phyloP scores from a whole-genome alignment of 2,797 vertebrate species.

The Chaunax sp. region DNA sequence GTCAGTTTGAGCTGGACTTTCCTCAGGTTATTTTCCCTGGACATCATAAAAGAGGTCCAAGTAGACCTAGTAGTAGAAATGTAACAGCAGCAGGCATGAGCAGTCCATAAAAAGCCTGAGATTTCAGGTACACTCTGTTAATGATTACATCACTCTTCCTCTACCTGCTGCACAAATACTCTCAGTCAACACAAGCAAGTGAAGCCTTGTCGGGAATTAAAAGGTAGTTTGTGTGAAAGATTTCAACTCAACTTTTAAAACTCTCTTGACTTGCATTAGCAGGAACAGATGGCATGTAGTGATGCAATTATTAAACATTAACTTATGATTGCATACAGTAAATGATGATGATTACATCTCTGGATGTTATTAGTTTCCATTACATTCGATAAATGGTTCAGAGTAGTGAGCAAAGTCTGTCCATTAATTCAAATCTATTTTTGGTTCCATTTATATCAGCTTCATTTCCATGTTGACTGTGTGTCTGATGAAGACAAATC shows the following conservation, averaged over 20 bases:
- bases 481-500: constrained; percentile 30
- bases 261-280: constrained; percentile 45
- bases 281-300: constrained; percentile 66
- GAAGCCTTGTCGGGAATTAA: constrained; percentile 29
- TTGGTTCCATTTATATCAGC: constrained; percentile 28
- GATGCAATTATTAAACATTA: constrained; percentile 64
- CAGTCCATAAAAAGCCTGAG: constrained; percentile 21
- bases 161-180: constrained; percentile 29
- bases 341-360: constrained; percentile 53
- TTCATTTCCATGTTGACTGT: constrained; percentile 25
- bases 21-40: constrained; percentile 34
- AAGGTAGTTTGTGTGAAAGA: constrained; percentile 29
- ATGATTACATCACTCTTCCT: constrained; percentile 43
- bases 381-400: constrained; percentile 52
- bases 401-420: constrained; percentile 41
- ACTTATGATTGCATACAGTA: constrained; percentile 30
- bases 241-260: constrained; percentile 25
- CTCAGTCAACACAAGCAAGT: constrained; percentile 19
- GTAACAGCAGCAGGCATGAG: background rate
- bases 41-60: constrained; percentile 24
- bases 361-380: constrained; percentile 61
- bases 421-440: constrained; percentile 55
- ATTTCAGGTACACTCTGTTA: constrained; percentile 14
- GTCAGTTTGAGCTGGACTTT: constrained; percentile 39
- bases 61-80: constrained; percentile 1